phyloP scores from a whole-genome alignment of 2,113 vertebrate species.

The Peromyscus californicus region DNA sequence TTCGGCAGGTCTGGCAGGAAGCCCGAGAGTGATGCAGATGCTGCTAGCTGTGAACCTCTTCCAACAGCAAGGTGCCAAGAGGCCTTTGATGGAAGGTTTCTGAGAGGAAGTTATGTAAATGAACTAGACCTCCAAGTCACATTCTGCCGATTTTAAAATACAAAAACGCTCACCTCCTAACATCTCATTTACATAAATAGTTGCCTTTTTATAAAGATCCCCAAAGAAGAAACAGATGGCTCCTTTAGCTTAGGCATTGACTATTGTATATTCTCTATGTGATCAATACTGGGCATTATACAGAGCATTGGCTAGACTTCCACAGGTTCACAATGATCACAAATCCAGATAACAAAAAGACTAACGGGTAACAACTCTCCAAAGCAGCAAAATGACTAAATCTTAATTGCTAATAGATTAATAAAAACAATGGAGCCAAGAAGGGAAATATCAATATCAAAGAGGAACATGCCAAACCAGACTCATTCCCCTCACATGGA shows the following conservation, averaged over 20 bases:
- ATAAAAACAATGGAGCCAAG: neutral
- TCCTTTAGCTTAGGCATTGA: constrained; percentile 35
- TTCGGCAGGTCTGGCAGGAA: neutral
- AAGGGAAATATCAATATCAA: neutral
- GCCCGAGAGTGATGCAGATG: neutral
- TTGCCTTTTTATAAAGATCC: neutral
- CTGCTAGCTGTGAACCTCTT: neutral
- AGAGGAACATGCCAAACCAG: neutral
- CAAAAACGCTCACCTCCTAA: constrained; percentile 31
- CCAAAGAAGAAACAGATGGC: neutral
- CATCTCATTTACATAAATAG: constrained; percentile 25
- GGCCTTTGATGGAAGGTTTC: neutral
- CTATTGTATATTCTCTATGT: neutral
- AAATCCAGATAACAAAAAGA: neutral
- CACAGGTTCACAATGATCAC: neutral
- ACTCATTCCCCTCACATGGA: neutral
- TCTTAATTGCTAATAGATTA: neutral
- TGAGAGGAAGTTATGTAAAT: neutral
- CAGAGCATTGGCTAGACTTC: neutral
- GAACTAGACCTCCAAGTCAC: neutral
- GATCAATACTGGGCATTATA: constrained; percentile 9
- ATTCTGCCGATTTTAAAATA: constrained; percentile 39
- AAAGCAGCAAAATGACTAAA: constrained; percentile 3
- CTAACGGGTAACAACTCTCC: neutral
- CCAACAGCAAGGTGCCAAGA: neutral